Evolutionary conservation across 2,797 vertebrate species (phyloP), one percentile per base, ranked within the genome.

Genomic region (Alcedo quadribrachys): DNA sequence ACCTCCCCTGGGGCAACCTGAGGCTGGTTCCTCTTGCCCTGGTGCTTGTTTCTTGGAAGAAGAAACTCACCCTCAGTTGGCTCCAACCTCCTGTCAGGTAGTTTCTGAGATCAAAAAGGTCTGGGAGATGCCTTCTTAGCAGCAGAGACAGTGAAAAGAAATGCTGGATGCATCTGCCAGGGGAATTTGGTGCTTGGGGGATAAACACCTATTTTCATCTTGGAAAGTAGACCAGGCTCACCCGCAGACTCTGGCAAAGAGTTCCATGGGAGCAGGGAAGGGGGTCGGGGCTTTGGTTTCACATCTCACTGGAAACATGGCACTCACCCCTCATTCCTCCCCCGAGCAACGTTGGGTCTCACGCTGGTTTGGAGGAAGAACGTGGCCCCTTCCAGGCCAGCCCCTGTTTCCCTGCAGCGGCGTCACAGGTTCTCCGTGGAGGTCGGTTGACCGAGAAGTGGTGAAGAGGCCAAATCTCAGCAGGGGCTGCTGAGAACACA

Each of bases 181-280:
- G 46, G 37, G 57, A 55, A 79, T 37, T 57, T 51, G 53, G 67
- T 74, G 30, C 32, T n/a, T 28, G 77, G 67, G 89, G 71, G 62
- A 57, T 32, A 85, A 85, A 85, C 43, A 27, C 61, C 66, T 55
- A 19, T 81, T 65, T 91, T 60, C 32, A 4, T 28, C 35, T 37
- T 70, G 85, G 77, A 51, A 88, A 66, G 57, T 3, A 60, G 46
- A 35, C 30, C 1, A 1, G 46, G 61, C 87, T 93, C 85, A 65
- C 71, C 55, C 92, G 54, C 69, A 71, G 77, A 7, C 66, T 74
- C 85, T 93, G 85, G 81, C 76, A 74, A n/a, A 74, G 78, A 68
- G 18, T 61, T 81, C 71, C 43, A 9, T 17, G 3, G 71, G 85
- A 85, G 67, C 6, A 1, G 57, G 66, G 33, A 88, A 78, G 62